Base-by-base conservation (phyloP, 1,140 invertebrate genomes). In the Meloidogyne floridensis region DNA sequence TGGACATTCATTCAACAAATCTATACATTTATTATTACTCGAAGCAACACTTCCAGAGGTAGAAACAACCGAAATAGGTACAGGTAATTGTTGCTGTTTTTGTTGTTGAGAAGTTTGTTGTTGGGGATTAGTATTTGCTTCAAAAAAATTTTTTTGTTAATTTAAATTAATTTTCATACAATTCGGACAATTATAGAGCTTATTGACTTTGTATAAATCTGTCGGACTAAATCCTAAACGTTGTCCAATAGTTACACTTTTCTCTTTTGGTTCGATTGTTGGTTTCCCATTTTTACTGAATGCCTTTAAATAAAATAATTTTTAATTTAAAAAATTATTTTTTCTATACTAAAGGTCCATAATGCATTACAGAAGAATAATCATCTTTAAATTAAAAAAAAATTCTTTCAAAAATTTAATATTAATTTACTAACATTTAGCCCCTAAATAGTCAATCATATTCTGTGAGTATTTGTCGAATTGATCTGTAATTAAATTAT, bases 161-260 rank as follows among this genome's bases (percentile, higher is more conserved):
- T 32, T 32, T 1, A 56, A 56, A 59, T 59, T 59, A 15, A 59
- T 15, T 59, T 15, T 10, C 0, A 15, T 65, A 65, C 59, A 7
- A 65, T 65, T 59, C 77, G 83, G 81, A 53, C 91, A 92, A 42
- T 89, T 87, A 82, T 92, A 92, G 13, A 92, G 85, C 65, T 87
- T 91, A 80, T 91, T 91, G 53, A 92, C 89, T 82, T 92, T 92
- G 15, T 77, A 82, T 13, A 91, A 82, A 82, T 92, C 92, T n/a
- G 88, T 90, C 0, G 80, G 73, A 75, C 91, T 91, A 72, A 92
- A 88, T 2, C 88, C 90, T 15, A 84, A 76, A 54, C 92, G 82
- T 84, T 92, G 91, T 15, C 91, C 92, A 72, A 92, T 91, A 65
- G 85, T 88, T 86, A 76, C 88, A 86, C 82, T 91, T 87, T 51